phyloP scores from a whole-genome alignment of 2,888 invertebrate species.

The Tromatobia lineatoria region DNA sequence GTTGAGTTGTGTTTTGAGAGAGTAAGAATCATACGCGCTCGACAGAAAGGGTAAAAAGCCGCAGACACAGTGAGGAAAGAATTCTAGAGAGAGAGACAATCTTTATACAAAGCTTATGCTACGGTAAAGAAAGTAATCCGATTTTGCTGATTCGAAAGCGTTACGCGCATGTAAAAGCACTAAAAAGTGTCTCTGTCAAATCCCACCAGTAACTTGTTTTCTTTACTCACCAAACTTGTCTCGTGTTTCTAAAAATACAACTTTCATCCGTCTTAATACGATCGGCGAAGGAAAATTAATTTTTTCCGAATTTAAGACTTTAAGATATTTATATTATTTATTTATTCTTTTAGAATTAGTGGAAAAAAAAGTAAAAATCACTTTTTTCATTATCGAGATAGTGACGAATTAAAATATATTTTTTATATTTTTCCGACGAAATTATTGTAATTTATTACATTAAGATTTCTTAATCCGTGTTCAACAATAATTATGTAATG shows the following conservation, averaged over 20 bases:
- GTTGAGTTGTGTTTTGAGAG: neutral
- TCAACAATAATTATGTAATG: too few species aligned
- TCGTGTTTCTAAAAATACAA: constrained; percentile 22
- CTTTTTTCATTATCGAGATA: too few species aligned
- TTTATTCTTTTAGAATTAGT: too few species aligned
- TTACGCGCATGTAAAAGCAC: constrained; percentile 41
- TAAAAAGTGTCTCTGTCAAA: constrained; percentile 54
- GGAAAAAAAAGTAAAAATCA: too few species aligned
- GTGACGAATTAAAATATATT: too few species aligned
- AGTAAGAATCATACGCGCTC: neutral
- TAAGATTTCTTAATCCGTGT: too few species aligned
- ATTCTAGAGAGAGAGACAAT: constrained; percentile 48
- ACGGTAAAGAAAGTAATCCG: constrained; percentile 64
- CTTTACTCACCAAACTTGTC: constrained; percentile 45
- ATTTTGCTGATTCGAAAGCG: constrained; percentile 63
- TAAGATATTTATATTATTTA: too few species aligned
- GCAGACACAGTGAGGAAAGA: constrained; percentile 4
- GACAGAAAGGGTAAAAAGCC: constrained; percentile 5
- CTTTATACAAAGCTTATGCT: constrained; percentile 36
- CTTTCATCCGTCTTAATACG: constrained; percentile 57
- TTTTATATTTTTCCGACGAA: too few species aligned
- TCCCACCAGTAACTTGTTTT: constrained; percentile 51
- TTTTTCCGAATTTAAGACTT: neutral
- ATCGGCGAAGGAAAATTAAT: constrained; percentile 30
- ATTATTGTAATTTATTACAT: too few species aligned